Evolutionary conservation across 2,797 vertebrate genomes (phyloP).

Genomic region (Clamator glandarius): DNA sequence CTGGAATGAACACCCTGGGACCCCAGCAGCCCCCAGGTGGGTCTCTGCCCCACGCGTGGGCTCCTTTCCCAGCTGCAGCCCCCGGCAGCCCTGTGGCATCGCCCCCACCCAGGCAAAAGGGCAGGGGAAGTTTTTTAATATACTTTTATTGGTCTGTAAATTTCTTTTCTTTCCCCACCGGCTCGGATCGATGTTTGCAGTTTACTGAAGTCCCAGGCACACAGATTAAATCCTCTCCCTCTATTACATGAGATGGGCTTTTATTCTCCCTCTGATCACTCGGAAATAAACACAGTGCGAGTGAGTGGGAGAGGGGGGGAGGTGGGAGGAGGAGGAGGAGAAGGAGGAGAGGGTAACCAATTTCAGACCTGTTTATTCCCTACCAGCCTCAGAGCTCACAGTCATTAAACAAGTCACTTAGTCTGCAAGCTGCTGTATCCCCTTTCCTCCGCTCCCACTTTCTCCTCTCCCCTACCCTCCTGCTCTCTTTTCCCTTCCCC

Average conservation of each 20-base stretch:
- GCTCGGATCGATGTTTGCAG: constrained; percentile 68
- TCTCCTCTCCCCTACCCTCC: background rate
- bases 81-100: background rate
- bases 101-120: background rate
- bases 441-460: background rate
- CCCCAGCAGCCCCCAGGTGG: fast-evolving
- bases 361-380: constrained; percentile 43
- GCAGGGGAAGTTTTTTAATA: constrained; percentile 67
- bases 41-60: fast-evolving
- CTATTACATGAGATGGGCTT: constrained; percentile 59
- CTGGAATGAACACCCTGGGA: fast-evolving
- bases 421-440: background rate
- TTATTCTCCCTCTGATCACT: constrained; percentile 56
- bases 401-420: constrained; percentile 26
- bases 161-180: constrained; percentile 59
- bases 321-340: background rate
- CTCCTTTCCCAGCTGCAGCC: background rate
- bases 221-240: constrained; percentile 66
- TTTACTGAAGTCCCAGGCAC: constrained; percentile 48
- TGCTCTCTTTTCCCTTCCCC: background rate
- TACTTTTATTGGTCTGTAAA: constrained; percentile 73
- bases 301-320: background rate
- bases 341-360: background rate
- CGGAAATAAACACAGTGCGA: constrained; percentile 34
- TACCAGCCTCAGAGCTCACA: background rate